Base-by-base conservation (phyloP, 1,140 invertebrate species). In the Araneus ventricosus region DNA sequence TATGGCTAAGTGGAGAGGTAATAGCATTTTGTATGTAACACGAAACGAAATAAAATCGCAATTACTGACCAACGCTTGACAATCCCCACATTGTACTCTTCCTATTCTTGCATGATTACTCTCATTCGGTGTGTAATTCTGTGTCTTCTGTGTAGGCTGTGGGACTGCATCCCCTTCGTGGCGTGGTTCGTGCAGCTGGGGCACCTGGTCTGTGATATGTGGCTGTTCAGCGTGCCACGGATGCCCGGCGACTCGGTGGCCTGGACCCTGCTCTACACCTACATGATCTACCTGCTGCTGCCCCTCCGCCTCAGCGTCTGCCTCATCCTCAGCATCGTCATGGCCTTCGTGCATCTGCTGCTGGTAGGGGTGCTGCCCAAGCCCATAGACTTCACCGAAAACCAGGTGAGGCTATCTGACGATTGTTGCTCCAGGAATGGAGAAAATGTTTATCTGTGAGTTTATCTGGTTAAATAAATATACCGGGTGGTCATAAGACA, bases 221-320 rank as follows among this genome's bases (percentile, higher is more conserved):
- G 94, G 91, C 57, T 94, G n/a, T 94, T 93, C 87, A 82, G 70
- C 14, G 86, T 92, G 17, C 94, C 94, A 1, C 61, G 93, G 8
- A 88, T 93, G 7, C 95, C 96, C 30, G 95, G 96, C 85, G 96
- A 97, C 94, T 96, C 96, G 79, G 96, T 98, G 0, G 97, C 97
- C 37, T 98, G 98, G 97, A 96, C 97, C 27, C 95, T 98, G 70
- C 95, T 98, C n/a, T 95, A 98, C 84, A 97, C 97, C 93, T 99
- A 98, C 95, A 96, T 98, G n/a, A 97, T 98, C n/a, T 97, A 98
- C 95, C 97, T 98, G 59, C 97, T 97, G 1, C 95, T 98, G 93
- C 98, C 98, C 0, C 96, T 98, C 75, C 96, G 97, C 37, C 95
- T 98, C 2, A 95, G 96, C 14, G 67, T 70, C 30, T 97, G 97